Evolutionary conservation across 1,140 invertebrate species (phyloP).

Genomic region (Apis dorsata): DNA sequence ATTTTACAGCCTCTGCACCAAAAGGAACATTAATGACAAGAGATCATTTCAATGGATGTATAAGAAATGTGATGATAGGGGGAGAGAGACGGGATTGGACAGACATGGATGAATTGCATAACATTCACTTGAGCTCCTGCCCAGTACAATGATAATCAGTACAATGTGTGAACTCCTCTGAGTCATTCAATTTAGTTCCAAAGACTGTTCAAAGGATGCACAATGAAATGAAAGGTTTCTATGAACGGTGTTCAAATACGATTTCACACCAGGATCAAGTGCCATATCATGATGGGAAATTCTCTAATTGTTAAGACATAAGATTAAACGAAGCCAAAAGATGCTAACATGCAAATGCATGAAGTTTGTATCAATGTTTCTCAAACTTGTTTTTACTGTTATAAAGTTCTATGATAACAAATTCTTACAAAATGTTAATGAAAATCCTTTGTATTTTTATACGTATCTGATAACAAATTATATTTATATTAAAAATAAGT

Average conservation of each 20-base stretch:
- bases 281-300: conserved; percentile 57
- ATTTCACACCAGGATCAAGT: conserved; percentile 56
- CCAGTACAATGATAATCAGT: conserved; percentile 80
- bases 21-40: conserved; percentile 84
- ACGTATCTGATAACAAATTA: background rate
- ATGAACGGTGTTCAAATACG: conserved; percentile 40
- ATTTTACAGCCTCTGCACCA: conserved; percentile 83
- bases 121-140: conserved; percentile 92
- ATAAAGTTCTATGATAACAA: background rate
- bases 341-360: conserved; percentile 68
- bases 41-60: conserved; percentile 95
- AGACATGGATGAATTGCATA: conserved; percentile 89
- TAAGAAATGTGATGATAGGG: conserved; percentile 90
- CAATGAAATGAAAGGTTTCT: conserved; percentile 23
- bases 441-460: background rate
- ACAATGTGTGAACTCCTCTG: conserved; percentile 39
- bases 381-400: conserved; percentile 34
- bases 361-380: conserved; percentile 38
- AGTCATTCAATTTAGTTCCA: conserved; percentile 69
- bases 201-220: conserved; percentile 71
- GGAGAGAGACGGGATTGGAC: conserved; percentile 88
- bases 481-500: conserved; percentile 11
- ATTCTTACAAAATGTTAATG: background rate
- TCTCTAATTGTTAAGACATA: conserved; percentile 61
- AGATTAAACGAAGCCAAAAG: conserved; percentile 76